Evolutionary conservation across 2,888 invertebrate genomes (phyloP).

Genomic region (Limnephilus auricula): DNA sequence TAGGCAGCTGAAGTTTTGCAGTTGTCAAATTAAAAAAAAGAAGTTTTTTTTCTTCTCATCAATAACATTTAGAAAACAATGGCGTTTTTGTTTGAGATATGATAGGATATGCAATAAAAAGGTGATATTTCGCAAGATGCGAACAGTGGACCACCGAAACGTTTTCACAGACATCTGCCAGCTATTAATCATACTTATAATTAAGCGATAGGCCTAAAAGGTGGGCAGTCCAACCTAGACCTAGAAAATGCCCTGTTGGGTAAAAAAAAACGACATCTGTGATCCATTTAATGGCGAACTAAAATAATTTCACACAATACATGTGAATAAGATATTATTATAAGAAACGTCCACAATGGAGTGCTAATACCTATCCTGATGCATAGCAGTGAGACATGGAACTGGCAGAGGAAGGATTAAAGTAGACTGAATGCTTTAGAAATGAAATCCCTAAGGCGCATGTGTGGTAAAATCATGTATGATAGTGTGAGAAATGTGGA

Average conservation of each 20-base stretch:
- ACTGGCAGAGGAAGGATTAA: no score
- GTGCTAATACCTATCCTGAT: no score
- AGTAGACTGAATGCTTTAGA: no score
- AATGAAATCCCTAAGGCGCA: no score
- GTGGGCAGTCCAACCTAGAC: not conserved
- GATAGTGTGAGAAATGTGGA: no score
- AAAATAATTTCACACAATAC: not conserved
- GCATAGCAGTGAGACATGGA: no score
- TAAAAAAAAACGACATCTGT: not conserved
- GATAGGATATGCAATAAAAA: not conserved
- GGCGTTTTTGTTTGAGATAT: not conserved
- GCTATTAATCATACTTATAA: conserved; percentile 35
- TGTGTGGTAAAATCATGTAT: no score
- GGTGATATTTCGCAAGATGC: conserved; percentile 14
- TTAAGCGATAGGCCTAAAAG: conserved; percentile 21
- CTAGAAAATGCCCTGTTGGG: not conserved
- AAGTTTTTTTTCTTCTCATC: not conserved
- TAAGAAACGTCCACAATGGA: no score
- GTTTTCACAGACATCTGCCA: conserved; percentile 43
- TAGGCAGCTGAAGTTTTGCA: not conserved
- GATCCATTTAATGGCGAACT: not conserved
- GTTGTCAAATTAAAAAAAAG: not conserved
- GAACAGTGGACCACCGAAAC: not conserved
- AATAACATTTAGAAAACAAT: not conserved
- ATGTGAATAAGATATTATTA: no score